These are phyloP conservation scores for Drosophila jambulina DNA, from an alignment of 1,140 invertebrate species.

Conservation along the genomic window DNA sequence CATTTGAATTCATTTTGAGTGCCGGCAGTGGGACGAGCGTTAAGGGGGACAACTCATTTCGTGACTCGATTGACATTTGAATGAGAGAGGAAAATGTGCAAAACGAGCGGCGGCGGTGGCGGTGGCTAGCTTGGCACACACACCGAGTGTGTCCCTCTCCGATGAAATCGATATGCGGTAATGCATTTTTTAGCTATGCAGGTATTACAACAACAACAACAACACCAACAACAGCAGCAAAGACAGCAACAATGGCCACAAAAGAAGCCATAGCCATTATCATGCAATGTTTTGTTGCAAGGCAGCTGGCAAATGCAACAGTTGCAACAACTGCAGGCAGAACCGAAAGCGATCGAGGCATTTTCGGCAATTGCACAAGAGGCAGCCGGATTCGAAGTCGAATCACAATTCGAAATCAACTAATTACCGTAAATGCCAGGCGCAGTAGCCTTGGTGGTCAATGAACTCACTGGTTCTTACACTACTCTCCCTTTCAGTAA, in stretches of 20 bases:
- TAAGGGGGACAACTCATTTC: conserved; percentile 55
- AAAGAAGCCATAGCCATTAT: conserved; percentile 63
- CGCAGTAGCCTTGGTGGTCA: conserved; percentile 30
- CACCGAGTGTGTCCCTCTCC: conserved; percentile 33
- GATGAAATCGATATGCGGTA: conserved; percentile 72
- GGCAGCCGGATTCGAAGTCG: conserved; percentile 26
- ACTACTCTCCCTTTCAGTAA: conserved; percentile 2
- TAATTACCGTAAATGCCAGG: conserved; percentile 60
- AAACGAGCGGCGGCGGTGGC: conserved; percentile 54
- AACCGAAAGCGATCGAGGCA: conserved; percentile 29
- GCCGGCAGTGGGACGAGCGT: not conserved
- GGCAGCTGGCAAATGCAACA: conserved; percentile 46
- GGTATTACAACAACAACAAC: conserved; percentile 57
- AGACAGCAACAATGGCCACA: conserved; percentile 32
- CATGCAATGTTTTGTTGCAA: conserved; percentile 58
- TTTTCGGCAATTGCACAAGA: conserved; percentile 59
- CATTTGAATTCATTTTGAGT: conserved; percentile 47
- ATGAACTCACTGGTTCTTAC: conserved; percentile 25
- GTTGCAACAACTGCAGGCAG: conserved; percentile 15
- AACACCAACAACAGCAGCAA: conserved; percentile 22
- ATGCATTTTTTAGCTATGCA: conserved; percentile 67
- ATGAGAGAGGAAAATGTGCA: conserved; percentile 76
- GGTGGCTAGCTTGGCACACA: conserved; percentile 35
- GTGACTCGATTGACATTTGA: conserved; percentile 82
- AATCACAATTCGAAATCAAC: conserved; percentile 37